Evolutionary conservation across 2,797 vertebrate genomes (phyloP).

Genomic region (Chaunax sp.): DNA sequence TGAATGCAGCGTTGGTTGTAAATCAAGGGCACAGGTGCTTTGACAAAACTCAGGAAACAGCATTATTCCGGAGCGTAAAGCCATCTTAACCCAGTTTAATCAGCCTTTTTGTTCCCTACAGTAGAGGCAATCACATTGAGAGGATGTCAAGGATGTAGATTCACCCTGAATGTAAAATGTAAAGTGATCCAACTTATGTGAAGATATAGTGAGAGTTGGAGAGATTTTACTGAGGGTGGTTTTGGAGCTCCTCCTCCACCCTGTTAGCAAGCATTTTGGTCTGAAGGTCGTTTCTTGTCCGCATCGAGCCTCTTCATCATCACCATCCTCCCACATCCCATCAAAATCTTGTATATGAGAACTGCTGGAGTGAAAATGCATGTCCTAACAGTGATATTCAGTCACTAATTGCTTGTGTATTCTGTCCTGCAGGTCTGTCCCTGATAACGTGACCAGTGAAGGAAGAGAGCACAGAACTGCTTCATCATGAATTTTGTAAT

Average conservation of each 20-base stretch:
- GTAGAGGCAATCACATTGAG: no score
- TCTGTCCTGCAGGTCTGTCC: slow-evolving; percentile 72
- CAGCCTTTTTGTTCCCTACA: neutral
- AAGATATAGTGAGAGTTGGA: neutral
- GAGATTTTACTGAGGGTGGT: neutral
- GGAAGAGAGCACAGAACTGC: slow-evolving; percentile 80
- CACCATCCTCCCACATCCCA: slow-evolving; percentile 40
- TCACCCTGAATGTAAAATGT: neutral
- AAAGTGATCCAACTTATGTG: neutral
- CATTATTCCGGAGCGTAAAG: slow-evolving; percentile 19
- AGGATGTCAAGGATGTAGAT: slow-evolving; percentile 3
- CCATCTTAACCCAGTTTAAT: slow-evolving; percentile 32
- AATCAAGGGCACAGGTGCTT: slow-evolving; percentile 66
- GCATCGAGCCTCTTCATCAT: slow-evolving; percentile 23
- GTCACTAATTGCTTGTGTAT: slow-evolving; percentile 52
- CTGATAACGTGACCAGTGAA: slow-evolving; percentile 68
- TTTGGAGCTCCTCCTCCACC: neutral
- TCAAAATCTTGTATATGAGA: slow-evolving; percentile 34
- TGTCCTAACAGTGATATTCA: slow-evolving; percentile 24
- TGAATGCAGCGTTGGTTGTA: slow-evolving; percentile 59
- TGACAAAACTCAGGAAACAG: slow-evolving; percentile 17
- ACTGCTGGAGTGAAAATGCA: slow-evolving; percentile 22
- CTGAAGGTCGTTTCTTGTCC: slow-evolving; percentile 27
- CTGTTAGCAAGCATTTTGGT: slow-evolving; percentile 2
- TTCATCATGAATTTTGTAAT: slow-evolving; percentile 95